Evolutionary conservation across 2,888 invertebrate species (phyloP).

Genomic region (Euclidia mi): DNA sequence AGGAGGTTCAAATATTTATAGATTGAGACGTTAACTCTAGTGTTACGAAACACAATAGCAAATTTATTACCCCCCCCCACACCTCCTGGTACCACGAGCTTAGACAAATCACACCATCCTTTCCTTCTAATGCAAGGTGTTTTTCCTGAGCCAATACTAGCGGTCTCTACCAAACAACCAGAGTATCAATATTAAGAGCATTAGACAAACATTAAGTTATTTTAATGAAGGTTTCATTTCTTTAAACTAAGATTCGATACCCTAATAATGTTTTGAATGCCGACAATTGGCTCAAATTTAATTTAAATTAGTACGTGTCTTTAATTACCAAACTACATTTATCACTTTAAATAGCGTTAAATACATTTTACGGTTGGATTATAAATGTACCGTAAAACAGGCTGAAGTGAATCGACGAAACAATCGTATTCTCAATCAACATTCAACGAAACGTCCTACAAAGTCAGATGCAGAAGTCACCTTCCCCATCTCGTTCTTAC

Average conservation of each 20-base stretch:
- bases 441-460: constrained; percentile 13
- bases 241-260: neutral
- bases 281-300: constrained; percentile 5
- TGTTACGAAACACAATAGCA: too few relatives aligned
- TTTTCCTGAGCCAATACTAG: too few relatives aligned
- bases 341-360: neutral
- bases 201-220: too few relatives aligned
- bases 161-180: too few relatives aligned
- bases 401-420: neutral
- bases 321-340: neutral
- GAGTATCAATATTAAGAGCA: too few relatives aligned
- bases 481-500: constrained; percentile 27
- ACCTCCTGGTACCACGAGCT: too few relatives aligned
- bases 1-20: too few relatives aligned
- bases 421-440: constrained; percentile 10
- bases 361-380: neutral
- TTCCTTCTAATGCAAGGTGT: too few relatives aligned
- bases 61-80: too few relatives aligned
- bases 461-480: constrained; percentile 9
- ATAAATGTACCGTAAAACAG: neutral
- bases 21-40: too few relatives aligned
- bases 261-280: neutral
- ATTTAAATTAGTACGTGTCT: neutral
- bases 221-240: too few relatives aligned
- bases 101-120: too few relatives aligned